These are phyloP conservation scores for Trogon melanurus DNA, from an alignment of 2,113 vertebrate genomes.

Conservation along the genomic window DNA sequence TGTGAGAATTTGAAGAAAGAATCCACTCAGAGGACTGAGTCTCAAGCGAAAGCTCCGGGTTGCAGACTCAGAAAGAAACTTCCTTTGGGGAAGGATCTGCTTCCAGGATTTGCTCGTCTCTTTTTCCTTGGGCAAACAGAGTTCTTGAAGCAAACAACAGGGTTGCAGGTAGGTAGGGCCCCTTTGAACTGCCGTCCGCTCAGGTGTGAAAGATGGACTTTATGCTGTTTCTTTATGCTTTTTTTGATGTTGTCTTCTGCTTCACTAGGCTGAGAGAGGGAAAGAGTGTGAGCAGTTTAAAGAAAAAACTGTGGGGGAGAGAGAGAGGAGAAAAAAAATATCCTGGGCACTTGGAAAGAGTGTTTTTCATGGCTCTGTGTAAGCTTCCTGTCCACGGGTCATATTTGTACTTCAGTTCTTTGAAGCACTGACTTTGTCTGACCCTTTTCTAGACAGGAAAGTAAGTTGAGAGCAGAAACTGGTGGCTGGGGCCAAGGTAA, in stretches of 20 bases:
- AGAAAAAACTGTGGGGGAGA: constrained; percentile 1
- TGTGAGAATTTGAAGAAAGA: constrained; percentile 68
- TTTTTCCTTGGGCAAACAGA: constrained; percentile 69
- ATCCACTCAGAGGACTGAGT: constrained; percentile 65
- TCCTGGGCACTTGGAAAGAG: not conserved
- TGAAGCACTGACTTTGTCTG: not conserved
- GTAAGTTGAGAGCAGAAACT: not conserved
- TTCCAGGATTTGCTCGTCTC: constrained; percentile 68
- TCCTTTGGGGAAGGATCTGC: constrained; percentile 74
- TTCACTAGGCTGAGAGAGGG: constrained; percentile 21
- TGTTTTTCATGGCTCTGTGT: not conserved
- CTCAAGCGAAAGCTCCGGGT: constrained; percentile 68
- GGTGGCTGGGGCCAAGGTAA: constrained; percentile 6
- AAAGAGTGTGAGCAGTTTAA: not conserved
- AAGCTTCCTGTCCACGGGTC: constrained; percentile 34
- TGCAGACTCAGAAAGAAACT: constrained; percentile 70
- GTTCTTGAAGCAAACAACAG: constrained; percentile 68
- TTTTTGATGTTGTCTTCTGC: constrained; percentile 26
- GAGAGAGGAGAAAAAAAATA: constrained; percentile 38
- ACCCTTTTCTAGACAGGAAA: constrained; percentile 17
- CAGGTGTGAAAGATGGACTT: constrained; percentile 53
- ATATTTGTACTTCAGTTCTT: not conserved
- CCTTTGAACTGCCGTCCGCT: constrained; percentile 36
- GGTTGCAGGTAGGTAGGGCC: constrained; percentile 73
- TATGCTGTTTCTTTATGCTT: constrained; percentile 48